Conservation (phyloP, 2,113 vertebrate genomes). For the Crotophaga sulcirostris region DNA sequence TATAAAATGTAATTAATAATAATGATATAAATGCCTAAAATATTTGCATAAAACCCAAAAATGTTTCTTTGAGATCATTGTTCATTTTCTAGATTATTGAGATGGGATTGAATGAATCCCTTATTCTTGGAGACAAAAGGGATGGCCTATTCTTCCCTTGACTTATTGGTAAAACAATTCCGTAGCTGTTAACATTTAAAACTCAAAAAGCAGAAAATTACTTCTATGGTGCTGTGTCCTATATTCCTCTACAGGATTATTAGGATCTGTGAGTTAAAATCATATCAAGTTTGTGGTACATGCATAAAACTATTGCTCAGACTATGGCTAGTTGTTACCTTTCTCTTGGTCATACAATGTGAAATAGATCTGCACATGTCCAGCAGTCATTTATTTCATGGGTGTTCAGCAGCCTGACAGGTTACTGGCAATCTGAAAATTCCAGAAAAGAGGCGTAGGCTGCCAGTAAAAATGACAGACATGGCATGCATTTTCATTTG, state of each 20-base stretch:
- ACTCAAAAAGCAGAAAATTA: background rate
- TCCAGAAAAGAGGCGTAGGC: background rate
- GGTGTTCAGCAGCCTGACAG: background rate
- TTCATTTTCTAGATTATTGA: background rate
- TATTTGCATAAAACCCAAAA: background rate
- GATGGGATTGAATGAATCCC: background rate
- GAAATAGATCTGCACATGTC: background rate
- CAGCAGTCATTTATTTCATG: background rate
- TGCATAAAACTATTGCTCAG: background rate
- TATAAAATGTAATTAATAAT: background rate
- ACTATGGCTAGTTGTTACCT: accelerated
- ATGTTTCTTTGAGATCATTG: background rate
- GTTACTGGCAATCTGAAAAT: background rate
- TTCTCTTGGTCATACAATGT: background rate
- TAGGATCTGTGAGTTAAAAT: background rate
- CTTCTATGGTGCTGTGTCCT: background rate
- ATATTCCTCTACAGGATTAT: background rate
- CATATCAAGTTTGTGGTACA: background rate
- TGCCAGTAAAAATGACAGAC: background rate
- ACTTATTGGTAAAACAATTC: background rate
- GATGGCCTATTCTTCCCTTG: background rate
- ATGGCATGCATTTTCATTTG: background rate
- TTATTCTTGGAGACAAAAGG: background rate
- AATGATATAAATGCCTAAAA: background rate
- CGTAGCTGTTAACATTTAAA: background rate